Evolutionary conservation across 2,797 vertebrate species (phyloP), one percentile per base, ranked within the genome.

Genomic region (Sebastolobus altivelis): DNA sequence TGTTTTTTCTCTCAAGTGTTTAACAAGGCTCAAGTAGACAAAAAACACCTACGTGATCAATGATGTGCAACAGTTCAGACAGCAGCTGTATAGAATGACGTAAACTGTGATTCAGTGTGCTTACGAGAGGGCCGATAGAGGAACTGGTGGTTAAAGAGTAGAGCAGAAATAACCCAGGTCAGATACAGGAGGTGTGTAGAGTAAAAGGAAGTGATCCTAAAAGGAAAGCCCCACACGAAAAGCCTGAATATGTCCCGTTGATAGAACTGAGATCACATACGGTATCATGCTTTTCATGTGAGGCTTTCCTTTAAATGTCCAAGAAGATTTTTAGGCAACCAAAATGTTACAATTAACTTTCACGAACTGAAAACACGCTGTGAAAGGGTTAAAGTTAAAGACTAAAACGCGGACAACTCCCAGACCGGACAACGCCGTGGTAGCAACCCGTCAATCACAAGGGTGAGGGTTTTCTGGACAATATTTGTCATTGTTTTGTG

Each of bases 61-160:
- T 27, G 68, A 58, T n/a, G 54, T 61, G 67, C n/a, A 27, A 40
- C 4, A 4, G 20, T 14, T 75, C 60, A 27, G 35, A 27, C 70
- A 74, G 29, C 86, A 84, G 82, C 84, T 84, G 82, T 27, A 55
- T 0, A n/a, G 4, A 46, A 31, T 63, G 70, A 74, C 43, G 43
- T 25, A 71, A 85, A 52, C 14, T 33, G 61, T 72, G 61, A 63
- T 52, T 82, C 18, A 43, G 22, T 40, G 8, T 13, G 49, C 58
- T 40, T 22, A 31, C n/a, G 8, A 69, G 67, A 75, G 79, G 38
- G 8, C 29, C 31, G 31, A 80, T 7, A 82, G 83, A 84, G 85
- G 90, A 92, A 93, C 38, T 66, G 0, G 76, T 46, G n/a, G 16
- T 73, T 12, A 18, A 76, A 80, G 35, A 81, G 25, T 1, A 40